Base-by-base conservation (phyloP, 2,888 invertebrate genomes). In the Nomada lathburiana region DNA sequence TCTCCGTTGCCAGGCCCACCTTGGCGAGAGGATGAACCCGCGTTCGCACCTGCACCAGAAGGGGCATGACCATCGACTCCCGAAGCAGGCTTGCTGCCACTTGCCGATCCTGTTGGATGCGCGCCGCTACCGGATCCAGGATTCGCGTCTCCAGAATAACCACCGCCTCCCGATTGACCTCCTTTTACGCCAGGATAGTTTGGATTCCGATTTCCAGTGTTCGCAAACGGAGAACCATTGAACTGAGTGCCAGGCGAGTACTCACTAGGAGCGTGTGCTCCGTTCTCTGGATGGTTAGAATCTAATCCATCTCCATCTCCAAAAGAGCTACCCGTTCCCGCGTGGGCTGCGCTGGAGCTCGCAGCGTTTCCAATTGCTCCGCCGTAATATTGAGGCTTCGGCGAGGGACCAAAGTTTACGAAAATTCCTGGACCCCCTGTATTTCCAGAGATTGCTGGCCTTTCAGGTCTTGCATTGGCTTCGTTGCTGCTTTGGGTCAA, bases 141-240 rank as follows among this genome's bases (percentile, higher is more conserved):
- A 36, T 36, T 50, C 59, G 16, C 20, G 16, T 47, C 13, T 47
- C 62, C 70, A 18, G 44, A 11, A 44, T 44, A 44, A 4, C 10
- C 10, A 2, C 11, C 11, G 44, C 44, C 44, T 44, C 20, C 18
- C 2, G 36, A 20, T 7, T 60, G 13, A 20, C 50, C 11, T 44
- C 64, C 69, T 53, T 78, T 74, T 0, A 59, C 53, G 1, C 57
- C 59, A 20, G 65, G 1, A 16, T 53, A 29, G 57, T n/a, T 4
- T 10, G 72, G 65, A 10, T 47, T 65, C 1, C 29, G 53, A 36
- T 20, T n/a, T 10, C 16, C 23, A 3, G 36, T 0, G 13, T 16
- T 71, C 11, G 20, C 70, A 16, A 36, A 62, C 18, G 70, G 70
- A n/a, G 70, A 50, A 2, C 16, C 16, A 11, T 16, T 11, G n/a